These are phyloP conservation scores for Xanthorhoe spadicearia DNA, from an alignment of 2,888 invertebrate genomes.

Conservation along the genomic window DNA sequence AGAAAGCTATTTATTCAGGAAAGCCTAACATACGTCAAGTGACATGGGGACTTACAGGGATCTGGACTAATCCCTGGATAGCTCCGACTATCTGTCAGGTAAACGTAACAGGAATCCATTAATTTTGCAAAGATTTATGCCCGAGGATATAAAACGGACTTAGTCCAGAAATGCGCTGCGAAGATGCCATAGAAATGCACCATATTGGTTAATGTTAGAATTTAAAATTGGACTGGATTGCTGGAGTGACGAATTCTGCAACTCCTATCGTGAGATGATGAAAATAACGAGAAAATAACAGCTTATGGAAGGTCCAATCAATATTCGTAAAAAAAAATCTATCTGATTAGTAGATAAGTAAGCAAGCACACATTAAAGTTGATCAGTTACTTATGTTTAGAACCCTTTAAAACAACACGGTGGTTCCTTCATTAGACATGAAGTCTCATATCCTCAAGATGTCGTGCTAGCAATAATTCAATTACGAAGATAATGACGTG, in stretches of 20 bases:
- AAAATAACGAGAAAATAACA: too few relatives aligned
- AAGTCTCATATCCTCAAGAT: conserved; percentile 11
- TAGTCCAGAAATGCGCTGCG: too few relatives aligned
- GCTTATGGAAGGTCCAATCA: too few relatives aligned
- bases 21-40: conserved; percentile 32
- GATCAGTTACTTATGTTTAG: too few relatives aligned
- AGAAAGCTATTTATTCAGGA: conserved; percentile 13
- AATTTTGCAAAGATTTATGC: not conserved
- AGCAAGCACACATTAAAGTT: too few relatives aligned
- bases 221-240: not conserved
- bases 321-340: too few relatives aligned
- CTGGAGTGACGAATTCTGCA: too few relatives aligned
- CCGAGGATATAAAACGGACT: too few relatives aligned
- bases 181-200: too few relatives aligned
- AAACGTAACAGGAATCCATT: not conserved
- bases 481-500: conserved; percentile 21
- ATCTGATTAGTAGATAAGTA: too few relatives aligned
- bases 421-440: not conserved
- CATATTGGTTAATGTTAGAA: not conserved
- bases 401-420: not conserved
- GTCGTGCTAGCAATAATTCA: conserved; percentile 22
- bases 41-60: conserved; percentile 17
- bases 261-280: too few relatives aligned
- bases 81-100: conserved; percentile 7
- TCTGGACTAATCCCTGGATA: conserved; percentile 33